Conservation (phyloP, 1,140 invertebrate genomes). For the Watersipora subatra region DNA sequence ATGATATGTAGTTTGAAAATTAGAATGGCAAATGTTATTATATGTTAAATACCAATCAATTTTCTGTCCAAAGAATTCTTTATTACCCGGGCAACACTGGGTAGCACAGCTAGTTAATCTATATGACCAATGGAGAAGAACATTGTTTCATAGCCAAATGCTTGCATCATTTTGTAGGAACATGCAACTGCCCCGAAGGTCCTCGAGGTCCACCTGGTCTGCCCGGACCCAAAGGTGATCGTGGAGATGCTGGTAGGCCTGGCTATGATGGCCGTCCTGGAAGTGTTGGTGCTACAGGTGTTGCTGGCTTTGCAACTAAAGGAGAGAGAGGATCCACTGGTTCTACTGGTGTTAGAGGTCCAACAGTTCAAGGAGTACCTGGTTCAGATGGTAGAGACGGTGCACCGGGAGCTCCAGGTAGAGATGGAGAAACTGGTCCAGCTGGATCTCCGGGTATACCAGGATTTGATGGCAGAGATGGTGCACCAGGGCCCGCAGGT, state of each 20-base stretch:
- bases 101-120: no score
- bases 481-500: constrained; percentile 54
- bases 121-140: no score
- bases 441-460: constrained; percentile 45
- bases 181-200: neutral
- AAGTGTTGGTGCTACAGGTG: neutral
- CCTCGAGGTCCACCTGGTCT: neutral
- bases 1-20: no score
- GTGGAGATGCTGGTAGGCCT: neutral
- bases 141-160: no score
- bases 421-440: constrained; percentile 37
- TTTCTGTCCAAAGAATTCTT: no score
- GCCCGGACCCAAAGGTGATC: neutral
- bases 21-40: no score
- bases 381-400: constrained; percentile 2
- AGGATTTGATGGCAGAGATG: constrained; percentile 44
- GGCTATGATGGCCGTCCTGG: neutral
- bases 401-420: constrained; percentile 42
- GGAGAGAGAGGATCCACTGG: neutral
- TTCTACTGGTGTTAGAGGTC: neutral
- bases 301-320: neutral
- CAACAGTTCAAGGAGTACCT: neutral
- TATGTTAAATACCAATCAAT: no score
- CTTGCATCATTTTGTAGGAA: neutral
- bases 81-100: no score